These are phyloP conservation scores for Heliconius eleuchia DNA, from an alignment of 1,140 invertebrate species.

Conservation along the genomic window DNA sequence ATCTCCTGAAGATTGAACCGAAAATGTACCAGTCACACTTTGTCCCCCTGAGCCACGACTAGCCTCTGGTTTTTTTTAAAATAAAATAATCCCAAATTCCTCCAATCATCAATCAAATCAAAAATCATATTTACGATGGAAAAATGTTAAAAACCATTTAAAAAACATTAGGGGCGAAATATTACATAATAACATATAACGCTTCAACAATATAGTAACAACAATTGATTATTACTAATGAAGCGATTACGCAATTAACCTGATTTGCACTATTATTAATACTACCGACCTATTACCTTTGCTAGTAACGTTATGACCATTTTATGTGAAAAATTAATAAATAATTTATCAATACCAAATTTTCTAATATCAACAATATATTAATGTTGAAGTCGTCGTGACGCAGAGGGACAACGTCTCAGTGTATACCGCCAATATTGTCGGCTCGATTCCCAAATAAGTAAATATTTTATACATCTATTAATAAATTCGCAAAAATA, in stretches of 20 bases:
- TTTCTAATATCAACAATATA: not conserved
- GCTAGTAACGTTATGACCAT: slow-evolving; percentile 1
- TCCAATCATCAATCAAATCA: too few species aligned
- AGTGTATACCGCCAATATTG: too few species aligned
- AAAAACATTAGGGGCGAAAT: slow-evolving; percentile 12
- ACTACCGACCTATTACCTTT: slow-evolving; percentile 26
- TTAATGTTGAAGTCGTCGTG: too few species aligned
- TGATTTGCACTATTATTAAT: slow-evolving; percentile 34
- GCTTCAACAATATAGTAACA: not conserved
- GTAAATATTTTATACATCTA: too few species aligned
- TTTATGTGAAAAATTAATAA: not conserved
- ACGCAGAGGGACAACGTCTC: too few species aligned
- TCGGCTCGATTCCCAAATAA: too few species aligned
- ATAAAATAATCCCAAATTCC: too few species aligned
- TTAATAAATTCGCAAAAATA: too few species aligned
- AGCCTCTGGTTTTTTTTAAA: too few species aligned
- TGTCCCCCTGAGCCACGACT: too few species aligned
- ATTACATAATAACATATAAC: not conserved
- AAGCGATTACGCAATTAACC: slow-evolving; percentile 31
- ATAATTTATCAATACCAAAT: not conserved
- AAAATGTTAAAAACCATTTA: not conserved
- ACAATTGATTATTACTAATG: slow-evolving; percentile 25
- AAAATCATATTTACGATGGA: not conserved
- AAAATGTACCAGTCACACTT: too few species aligned
- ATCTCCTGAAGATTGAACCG: too few species aligned